A percentile compares a stretch with the other conserved stretches of the same genome.
Evolutionary conservation across 2,113 vertebrate genomes (phyloP).

Genomic region (Rhinogobius similis): DNA sequence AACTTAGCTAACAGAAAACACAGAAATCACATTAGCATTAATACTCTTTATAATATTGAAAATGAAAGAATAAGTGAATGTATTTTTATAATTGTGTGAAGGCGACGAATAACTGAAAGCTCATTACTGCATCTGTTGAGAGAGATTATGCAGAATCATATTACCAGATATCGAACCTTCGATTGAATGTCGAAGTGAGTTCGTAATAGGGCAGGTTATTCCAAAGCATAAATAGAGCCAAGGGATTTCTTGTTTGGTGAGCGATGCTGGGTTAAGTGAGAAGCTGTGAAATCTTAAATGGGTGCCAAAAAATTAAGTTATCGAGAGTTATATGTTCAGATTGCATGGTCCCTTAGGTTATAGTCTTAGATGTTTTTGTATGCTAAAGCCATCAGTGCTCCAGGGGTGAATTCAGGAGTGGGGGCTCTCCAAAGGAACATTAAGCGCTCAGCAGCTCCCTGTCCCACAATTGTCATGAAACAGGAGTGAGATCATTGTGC

Average conservation of each 20-base stretch:
- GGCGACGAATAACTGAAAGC: background rate
- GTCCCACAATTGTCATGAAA: slow-evolving; percentile 68
- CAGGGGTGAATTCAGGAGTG: slow-evolving; percentile 49
- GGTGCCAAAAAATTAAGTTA: background rate
- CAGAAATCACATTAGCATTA: too few species aligned
- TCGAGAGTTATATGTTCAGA: background rate
- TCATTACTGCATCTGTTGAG: background rate
- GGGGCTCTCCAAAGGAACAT: slow-evolving; percentile 66
- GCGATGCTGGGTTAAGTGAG: background rate
- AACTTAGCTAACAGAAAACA: too few species aligned
- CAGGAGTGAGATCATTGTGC: slow-evolving; percentile 66
- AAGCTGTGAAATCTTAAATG: background rate
- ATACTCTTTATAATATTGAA: too few species aligned
- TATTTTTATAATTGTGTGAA: background rate
- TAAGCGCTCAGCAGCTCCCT: slow-evolving; percentile 65
- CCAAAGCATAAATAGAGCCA: background rate
- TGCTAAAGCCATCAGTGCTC: slow-evolving; percentile 72
- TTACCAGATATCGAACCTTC: background rate
- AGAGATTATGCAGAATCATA: background rate
- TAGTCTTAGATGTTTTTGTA: slow-evolving; percentile 49
- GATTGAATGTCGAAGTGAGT: too few species aligned
- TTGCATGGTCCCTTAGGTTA: slow-evolving; percentile 31
- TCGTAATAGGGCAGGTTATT: too few species aligned
- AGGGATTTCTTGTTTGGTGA: background rate
- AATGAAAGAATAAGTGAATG: too few species aligned